phyloP scores from a whole-genome alignment of 1,140 invertebrate genomes.

The Heterodera schachtii region DNA sequence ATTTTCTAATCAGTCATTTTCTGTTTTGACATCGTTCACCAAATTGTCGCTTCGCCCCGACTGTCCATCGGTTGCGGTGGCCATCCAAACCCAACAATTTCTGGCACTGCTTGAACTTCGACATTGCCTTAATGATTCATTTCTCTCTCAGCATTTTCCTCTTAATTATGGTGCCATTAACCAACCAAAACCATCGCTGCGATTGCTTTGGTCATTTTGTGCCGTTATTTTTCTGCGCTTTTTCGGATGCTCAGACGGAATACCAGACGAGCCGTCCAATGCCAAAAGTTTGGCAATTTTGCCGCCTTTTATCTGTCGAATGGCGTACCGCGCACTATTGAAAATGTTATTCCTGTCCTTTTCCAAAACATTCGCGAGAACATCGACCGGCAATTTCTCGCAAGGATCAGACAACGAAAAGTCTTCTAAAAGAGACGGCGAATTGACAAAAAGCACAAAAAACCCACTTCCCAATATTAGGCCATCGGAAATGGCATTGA shows the following conservation, averaged over 20 bases:
- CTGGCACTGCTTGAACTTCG: neutral
- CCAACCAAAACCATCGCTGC: neutral
- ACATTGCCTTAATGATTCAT: neutral
- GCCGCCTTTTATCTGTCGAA: constrained; percentile 6
- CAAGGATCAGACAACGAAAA: constrained; percentile 14
- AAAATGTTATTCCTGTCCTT: constrained; percentile 1
- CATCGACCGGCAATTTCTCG: constrained; percentile 27
- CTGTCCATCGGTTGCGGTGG: no score
- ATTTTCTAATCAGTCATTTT: neutral
- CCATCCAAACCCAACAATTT: neutral
- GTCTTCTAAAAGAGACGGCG: constrained; percentile 6
- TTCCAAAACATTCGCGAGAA: neutral
- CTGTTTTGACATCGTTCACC: neutral
- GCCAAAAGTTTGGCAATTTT: constrained; percentile 15
- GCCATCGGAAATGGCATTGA: constrained; percentile 16
- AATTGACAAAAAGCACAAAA: neutral
- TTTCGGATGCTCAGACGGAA: neutral
- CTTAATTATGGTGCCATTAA: neutral
- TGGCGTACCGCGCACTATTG: constrained; percentile 20
- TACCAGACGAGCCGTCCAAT: neutral
- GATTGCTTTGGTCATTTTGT: neutral
- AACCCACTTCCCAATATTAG: constrained; percentile 13
- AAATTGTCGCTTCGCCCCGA: no score
- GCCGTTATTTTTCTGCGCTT: neutral
- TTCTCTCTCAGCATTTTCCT: neutral